Evolutionary conservation across 2,888 invertebrate species (phyloP).

Genomic region (Linnaemya tessellans): DNA sequence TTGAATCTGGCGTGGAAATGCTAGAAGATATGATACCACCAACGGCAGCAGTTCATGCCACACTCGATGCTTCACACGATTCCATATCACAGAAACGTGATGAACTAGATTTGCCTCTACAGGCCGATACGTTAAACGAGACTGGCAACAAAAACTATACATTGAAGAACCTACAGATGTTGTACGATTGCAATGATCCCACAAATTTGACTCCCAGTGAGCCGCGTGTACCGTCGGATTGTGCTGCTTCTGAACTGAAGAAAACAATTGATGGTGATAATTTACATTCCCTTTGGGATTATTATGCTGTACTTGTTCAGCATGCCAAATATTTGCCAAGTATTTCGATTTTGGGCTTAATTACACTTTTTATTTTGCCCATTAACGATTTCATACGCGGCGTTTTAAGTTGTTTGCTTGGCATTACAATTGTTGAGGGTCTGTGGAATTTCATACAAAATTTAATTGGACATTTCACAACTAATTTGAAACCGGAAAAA

Average conservation of each 20-base stretch:
- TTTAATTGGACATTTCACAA: conserved; percentile 73
- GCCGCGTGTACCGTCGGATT: neutral
- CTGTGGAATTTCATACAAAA: conserved; percentile 73
- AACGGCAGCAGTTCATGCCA: neutral
- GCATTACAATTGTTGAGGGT: conserved; percentile 77
- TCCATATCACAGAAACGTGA: conserved; percentile 52
- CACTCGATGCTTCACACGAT: conserved; percentile 6
- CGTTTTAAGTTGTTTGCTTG: conserved; percentile 78
- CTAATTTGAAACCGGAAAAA: conserved; percentile 77
- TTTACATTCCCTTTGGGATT: conserved; percentile 29
- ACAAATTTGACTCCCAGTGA: conserved; percentile 1
- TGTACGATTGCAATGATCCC: conserved; percentile 44
- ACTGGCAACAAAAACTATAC: conserved; percentile 29
- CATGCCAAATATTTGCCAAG: conserved; percentile 56
- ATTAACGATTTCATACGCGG: conserved; percentile 81
- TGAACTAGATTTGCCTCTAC: conserved; percentile 71
- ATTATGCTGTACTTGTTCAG: conserved; percentile 26
- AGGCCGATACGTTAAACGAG: neutral
- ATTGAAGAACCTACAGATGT: conserved; percentile 47
- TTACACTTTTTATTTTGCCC: conserved; percentile 76
- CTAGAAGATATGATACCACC: conserved; percentile 81
- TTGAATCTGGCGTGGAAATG: conserved; percentile 83
- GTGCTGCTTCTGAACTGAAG: neutral
- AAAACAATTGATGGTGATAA: neutral
- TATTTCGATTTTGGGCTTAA: conserved; percentile 68